Evolutionary conservation across 2,888 invertebrate species (phyloP), one percentile per base, ranked within the genome.

Genomic region (Pachydiplax longipennis): DNA sequence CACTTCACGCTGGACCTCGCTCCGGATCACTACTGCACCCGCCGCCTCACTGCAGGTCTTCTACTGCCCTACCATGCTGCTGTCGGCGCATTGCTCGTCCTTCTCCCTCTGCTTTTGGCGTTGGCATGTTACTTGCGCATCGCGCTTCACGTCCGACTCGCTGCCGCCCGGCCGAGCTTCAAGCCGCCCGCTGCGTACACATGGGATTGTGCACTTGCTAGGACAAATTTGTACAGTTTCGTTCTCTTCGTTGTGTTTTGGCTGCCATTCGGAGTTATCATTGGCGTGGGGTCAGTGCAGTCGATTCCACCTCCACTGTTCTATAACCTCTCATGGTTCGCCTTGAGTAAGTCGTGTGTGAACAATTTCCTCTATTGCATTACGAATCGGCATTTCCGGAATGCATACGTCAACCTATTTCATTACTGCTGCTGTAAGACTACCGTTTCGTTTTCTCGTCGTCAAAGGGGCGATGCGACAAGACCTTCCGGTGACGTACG

Each of bases 401-500:
- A 95, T 91, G 96, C 97, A 10, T 97, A 97, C 93, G 94, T 96
- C 22, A 96, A 96, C 93, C 94, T 97, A 13, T 97, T 97, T 93
- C 96, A 97, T 93, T 97, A 97, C 93, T 97, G 97, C 93, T 97
- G 96, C 93, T 97, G 97, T 94, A 97, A 97, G 93, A 97, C 96
- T 13, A 96, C 96, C 8, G 96, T 96, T 40, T 95, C 96, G 2
- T 96, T 96, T 92, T 95, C 96, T 10, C 94, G 96, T 91, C 95
- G 97, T 80, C 95, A 96, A 91, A 94, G 96, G 73, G 92, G 93
- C 91, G 91, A 61, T 94, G 95, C 90, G 95, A 95, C 73, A 94
- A 93, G 13, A 92, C 94, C 91, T 90, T 94, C 91, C 93, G 95
- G 48, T 94, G 97, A 92, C 95, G 97, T n/a, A 94, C 96, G 92